A percentile compares a stretch with the other conserved stretches of the same genome.
Evolutionary conservation across 2,113 vertebrate genomes (phyloP).

Genomic region (Pedionomus torquatus): DNA sequence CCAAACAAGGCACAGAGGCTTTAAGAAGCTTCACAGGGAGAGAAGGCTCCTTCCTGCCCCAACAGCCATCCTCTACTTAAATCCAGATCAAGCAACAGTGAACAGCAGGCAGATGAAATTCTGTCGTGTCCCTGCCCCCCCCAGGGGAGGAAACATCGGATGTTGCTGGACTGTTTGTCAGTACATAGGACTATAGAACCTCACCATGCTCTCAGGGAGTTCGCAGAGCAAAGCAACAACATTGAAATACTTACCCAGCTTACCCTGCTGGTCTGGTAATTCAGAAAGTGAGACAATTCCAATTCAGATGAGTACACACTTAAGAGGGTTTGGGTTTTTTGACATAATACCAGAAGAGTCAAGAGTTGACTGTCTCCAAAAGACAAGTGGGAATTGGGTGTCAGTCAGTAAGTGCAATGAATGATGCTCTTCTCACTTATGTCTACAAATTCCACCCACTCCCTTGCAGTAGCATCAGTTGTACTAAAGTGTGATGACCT

Average conservation of each 20-base stretch:
- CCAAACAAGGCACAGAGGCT: background rate
- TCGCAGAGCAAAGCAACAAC: background rate
- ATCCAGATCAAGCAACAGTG: background rate
- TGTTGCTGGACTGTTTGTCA: background rate
- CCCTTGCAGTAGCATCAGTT: background rate
- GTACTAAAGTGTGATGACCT: background rate
- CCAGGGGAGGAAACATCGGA: background rate
- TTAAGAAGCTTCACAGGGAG: background rate
- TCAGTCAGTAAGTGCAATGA: background rate
- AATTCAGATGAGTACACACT: background rate
- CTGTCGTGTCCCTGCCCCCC: too few species aligned
- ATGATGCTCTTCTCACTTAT: background rate
- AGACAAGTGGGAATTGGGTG: background rate
- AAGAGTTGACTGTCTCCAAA: background rate
- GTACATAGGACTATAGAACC: background rate
- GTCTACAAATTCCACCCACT: background rate
- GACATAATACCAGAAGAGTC: background rate
- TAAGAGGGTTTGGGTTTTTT: background rate
- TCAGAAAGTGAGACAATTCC: background rate
- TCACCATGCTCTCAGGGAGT: background rate
- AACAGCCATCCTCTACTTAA: background rate
- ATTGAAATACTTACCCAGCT: background rate
- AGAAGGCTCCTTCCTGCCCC: too few species aligned
- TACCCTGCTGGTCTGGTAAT: background rate
- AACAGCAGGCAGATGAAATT: background rate